Evolutionary conservation across 2,113 vertebrate genomes (phyloP).

Genomic region (Gadus chalcogrammus): DNA sequence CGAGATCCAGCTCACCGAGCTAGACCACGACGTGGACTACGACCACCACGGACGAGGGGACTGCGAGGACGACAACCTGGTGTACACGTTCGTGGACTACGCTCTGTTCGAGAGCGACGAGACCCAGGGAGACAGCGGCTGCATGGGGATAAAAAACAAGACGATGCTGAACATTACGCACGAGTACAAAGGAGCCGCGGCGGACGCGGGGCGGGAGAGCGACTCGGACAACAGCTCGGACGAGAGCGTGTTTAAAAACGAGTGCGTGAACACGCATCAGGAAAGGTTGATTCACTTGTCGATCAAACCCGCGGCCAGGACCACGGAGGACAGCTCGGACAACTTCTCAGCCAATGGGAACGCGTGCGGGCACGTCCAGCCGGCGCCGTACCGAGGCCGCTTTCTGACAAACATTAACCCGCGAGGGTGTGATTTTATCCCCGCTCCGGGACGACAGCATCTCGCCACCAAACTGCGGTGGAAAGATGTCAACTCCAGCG

Average conservation of each 20-base stretch:
- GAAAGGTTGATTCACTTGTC: conserved; percentile 83
- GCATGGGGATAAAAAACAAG: conserved; percentile 41
- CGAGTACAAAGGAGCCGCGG: conserved; percentile 69
- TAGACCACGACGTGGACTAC: conserved; percentile 86
- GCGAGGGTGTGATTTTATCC: conserved; percentile 63
- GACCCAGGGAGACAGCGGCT: conserved; percentile 67
- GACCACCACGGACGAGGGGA: conserved; percentile 88
- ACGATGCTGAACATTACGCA: conserved; percentile 58
- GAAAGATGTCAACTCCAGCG: conserved; percentile 86
- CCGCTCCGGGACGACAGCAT: conserved; percentile 85
- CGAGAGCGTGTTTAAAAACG: conserved; percentile 69
- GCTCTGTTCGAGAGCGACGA: conserved; percentile 90
- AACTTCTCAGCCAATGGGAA: conserved; percentile 69
- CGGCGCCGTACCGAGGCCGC: conserved; percentile 9
- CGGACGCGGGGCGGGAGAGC: conserved; percentile 72
- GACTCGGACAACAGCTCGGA: conserved; percentile 71
- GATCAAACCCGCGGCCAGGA: conserved; percentile 82
- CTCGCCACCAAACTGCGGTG: conserved; percentile 79
- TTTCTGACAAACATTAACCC: too few species aligned
- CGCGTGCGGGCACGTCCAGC: conserved; percentile 69
- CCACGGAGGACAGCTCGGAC: conserved; percentile 78
- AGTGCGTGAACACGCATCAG: conserved; percentile 56
- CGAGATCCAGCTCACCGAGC: conserved; percentile 93
- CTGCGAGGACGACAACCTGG: conserved; percentile 89
- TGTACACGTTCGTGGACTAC: conserved; percentile 93